These are phyloP conservation scores for Rhadinocentrus ornatus DNA, from an alignment of 2,797 vertebrate species.

Conservation along the genomic window DNA sequence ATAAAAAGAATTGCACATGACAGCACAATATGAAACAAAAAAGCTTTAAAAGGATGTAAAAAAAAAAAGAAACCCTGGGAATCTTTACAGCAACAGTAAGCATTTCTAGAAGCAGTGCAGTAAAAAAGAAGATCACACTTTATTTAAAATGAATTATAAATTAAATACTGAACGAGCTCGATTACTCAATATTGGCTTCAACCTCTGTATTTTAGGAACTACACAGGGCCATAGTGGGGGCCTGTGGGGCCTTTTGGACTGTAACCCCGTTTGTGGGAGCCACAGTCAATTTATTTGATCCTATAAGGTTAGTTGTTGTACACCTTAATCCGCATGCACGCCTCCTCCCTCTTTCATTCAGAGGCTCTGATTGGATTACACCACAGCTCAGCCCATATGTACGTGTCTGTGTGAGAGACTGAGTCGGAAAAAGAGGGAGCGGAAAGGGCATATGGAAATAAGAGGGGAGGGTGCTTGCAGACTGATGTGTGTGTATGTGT, in stretches of 20 bases:
- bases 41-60: not conserved
- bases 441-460: conserved; percentile 18
- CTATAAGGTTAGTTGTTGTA: conserved; percentile 59
- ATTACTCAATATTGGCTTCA: not conserved
- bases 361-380: conserved; percentile 74
- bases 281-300: conserved; percentile 56
- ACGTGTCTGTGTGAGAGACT: conserved; percentile 2
- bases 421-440: not conserved
- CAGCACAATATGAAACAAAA: not conserved
- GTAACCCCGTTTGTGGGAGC: conserved; percentile 23
- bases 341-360: conserved; percentile 66
- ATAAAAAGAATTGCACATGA: not conserved
- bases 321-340: conserved; percentile 67
- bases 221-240: not conserved
- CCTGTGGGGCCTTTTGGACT: conserved; percentile 5
- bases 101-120: not conserved
- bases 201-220: not conserved
- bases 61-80: not conserved
- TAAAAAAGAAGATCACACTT: not conserved
- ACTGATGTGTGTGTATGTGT: conserved; percentile 15
- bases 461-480: conserved; percentile 5
- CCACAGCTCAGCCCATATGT: conserved; percentile 22
- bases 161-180: too few species aligned
- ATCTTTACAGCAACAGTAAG: not conserved
- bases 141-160: not conserved